Evolutionary conservation across 2,888 invertebrate genomes (phyloP).

Genomic region (Apotomis capreana): DNA sequence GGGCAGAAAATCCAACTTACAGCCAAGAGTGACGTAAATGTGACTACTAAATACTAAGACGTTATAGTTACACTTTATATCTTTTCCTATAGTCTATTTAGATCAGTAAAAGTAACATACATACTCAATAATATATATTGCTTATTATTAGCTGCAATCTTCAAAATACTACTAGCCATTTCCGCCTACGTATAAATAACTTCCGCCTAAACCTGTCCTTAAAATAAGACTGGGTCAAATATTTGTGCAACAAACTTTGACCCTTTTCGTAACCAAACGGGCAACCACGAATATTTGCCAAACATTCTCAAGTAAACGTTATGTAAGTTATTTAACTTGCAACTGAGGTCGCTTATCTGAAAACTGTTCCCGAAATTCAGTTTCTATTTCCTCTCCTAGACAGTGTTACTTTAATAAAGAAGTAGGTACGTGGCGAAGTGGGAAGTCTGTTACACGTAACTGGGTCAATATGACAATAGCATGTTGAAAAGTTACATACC

Average conservation of each 20-base stretch:
- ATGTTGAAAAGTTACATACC: too few relatives aligned
- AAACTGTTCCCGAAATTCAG: slow-evolving; percentile 32
- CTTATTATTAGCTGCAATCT: too few relatives aligned
- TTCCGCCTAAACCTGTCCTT: neutral
- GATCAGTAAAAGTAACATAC: too few relatives aligned
- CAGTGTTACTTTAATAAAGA: slow-evolving; percentile 26
- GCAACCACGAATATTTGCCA: slow-evolving; percentile 17
- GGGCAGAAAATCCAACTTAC: too few relatives aligned
- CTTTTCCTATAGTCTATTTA: too few relatives aligned
- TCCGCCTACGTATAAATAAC: neutral
- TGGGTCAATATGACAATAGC: too few relatives aligned
- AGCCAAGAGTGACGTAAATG: too few relatives aligned
- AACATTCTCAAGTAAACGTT: slow-evolving; percentile 31
- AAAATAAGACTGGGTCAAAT: slow-evolving; percentile 22
- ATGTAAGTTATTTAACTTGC: slow-evolving; percentile 35
- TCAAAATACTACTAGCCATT: too few relatives aligned
- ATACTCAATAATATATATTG: too few relatives aligned
- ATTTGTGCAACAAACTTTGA: slow-evolving; percentile 29
- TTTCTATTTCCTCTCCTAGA: slow-evolving; percentile 34
- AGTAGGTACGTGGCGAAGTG: slow-evolving; percentile 10
- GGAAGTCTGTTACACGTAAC: neutral
- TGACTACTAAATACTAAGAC: too few relatives aligned
- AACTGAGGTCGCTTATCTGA: slow-evolving; percentile 32
- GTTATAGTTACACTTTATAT: too few relatives aligned
- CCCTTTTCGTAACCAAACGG: slow-evolving; percentile 16